These are phyloP conservation scores for Odontocolon sp. DNA, from an alignment of 2,888 invertebrate genomes.

Conservation along the genomic window DNA sequence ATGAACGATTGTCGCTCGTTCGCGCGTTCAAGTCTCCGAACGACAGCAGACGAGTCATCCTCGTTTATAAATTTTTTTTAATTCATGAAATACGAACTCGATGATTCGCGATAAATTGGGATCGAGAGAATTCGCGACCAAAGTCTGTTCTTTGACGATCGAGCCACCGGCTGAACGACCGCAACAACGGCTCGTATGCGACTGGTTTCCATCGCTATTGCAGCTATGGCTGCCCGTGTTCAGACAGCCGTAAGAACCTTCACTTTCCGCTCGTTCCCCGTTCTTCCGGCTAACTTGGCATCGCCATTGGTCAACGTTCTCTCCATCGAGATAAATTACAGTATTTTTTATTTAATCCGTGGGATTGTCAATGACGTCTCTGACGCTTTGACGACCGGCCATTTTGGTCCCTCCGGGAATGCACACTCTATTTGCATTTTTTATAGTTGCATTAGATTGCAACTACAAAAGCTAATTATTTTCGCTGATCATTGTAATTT, in stretches of 20 bases:
- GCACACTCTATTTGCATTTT: neutral
- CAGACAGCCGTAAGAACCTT: conserved; percentile 43
- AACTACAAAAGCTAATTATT: too few relatives aligned
- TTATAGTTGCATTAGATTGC: neutral
- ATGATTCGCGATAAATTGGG: neutral
- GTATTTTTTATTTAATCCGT: neutral
- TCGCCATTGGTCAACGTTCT: conserved; percentile 36
- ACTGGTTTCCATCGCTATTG: conserved; percentile 51
- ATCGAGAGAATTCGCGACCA: neutral
- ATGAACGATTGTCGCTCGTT: conserved; percentile 28
- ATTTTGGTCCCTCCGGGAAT: neutral
- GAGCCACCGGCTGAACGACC: conserved; percentile 46
- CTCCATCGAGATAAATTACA: neutral
- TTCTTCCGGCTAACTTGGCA: conserved; percentile 28
- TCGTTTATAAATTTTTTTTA: neutral
- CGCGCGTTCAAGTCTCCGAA: conserved; percentile 51
- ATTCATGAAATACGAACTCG: neutral
- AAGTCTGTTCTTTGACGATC: conserved; percentile 1
- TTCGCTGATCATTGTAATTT: too few relatives aligned
- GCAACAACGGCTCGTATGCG: conserved; percentile 50
- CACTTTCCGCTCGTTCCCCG: conserved; percentile 58
- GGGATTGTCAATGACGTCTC: neutral
- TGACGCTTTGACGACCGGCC: neutral
- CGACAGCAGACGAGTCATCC: neutral
- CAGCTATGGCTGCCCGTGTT: conserved; percentile 43